Evolutionary conservation across 1,140 invertebrate species (phyloP).

Genomic region (Drosophila bipectinata): DNA sequence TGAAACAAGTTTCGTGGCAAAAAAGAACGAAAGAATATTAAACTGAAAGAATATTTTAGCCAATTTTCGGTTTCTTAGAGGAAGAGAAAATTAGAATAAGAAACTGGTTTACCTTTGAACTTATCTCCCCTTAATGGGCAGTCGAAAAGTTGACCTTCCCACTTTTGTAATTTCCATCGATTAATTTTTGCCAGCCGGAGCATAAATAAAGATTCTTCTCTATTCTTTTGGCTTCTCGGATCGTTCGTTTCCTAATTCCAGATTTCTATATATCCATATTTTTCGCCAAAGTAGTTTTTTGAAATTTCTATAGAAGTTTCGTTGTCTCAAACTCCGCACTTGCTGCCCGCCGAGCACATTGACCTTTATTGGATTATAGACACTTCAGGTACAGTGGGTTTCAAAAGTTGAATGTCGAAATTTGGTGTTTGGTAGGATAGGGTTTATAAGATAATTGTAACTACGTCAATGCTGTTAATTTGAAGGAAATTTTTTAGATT

Average conservation of each 20-base stretch:
- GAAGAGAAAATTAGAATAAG: slow-evolving; percentile 14
- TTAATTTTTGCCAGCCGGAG: slow-evolving; percentile 41
- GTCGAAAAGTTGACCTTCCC: slow-evolving; percentile 64
- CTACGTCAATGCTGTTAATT: neutral
- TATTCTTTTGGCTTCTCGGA: slow-evolving; percentile 10
- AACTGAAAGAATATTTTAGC: neutral
- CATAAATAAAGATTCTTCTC: slow-evolving; percentile 38
- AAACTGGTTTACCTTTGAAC: slow-evolving; percentile 71
- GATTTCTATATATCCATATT: slow-evolving; percentile 4
- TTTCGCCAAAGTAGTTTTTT: slow-evolving; percentile 23
- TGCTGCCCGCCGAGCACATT: slow-evolving; percentile 56
- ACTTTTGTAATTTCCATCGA: slow-evolving; percentile 45
- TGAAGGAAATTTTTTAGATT: too few relatives aligned
- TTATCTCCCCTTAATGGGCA: slow-evolving; percentile 3
- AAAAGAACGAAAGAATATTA: neutral
- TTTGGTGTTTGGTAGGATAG: neutral
- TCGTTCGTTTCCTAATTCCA: slow-evolving; percentile 13
- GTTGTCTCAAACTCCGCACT: slow-evolving; percentile 27
- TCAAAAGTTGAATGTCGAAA: neutral
- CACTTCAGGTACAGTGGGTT: slow-evolving; percentile 27
- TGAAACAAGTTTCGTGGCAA: neutral
- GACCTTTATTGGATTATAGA: slow-evolving; percentile 45
- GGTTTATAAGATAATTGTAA: too few relatives aligned
- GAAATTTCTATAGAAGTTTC: slow-evolving; percentile 29
- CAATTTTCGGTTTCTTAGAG: slow-evolving; percentile 10